These are phyloP conservation scores for Pelvicachromis taeniatus DNA, from an alignment of 2,113 vertebrate species.

Conservation along the genomic window DNA sequence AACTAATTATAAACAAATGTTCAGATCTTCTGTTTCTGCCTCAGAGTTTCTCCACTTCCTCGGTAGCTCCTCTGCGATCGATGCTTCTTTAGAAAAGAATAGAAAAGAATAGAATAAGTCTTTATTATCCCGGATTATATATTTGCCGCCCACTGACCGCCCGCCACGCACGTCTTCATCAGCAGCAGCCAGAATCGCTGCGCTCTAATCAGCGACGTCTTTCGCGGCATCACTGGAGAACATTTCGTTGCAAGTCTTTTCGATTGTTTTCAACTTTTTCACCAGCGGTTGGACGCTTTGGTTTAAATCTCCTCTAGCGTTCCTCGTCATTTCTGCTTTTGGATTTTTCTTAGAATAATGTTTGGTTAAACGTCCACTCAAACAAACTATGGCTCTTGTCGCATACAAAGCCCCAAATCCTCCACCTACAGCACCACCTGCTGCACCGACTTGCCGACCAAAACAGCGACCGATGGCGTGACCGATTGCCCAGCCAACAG, in stretches of 20 bases:
- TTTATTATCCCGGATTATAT: too few species aligned
- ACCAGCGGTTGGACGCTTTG: background rate
- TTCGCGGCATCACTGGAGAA: rapidly evolving
- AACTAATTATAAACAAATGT: background rate
- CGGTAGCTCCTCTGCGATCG: background rate
- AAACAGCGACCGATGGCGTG: background rate
- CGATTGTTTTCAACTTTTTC: background rate
- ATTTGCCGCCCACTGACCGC: rapidly evolving
- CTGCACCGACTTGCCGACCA: background rate
- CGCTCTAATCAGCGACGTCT: rapidly evolving
- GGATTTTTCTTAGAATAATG: rapidly evolving
- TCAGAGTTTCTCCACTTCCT: background rate
- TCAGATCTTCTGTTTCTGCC: background rate
- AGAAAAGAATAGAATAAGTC: background rate
- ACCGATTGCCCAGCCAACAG: background rate
- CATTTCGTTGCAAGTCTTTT: background rate
- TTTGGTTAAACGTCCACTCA: rapidly evolving
- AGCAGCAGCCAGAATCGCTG: background rate
- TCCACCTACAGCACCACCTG: background rate
- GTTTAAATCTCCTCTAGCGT: background rate
- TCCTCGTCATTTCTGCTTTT: background rate
- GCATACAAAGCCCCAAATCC: background rate
- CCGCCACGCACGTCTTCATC: rapidly evolving
- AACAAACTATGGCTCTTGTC: rapidly evolving
- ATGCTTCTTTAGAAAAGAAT: background rate